Base-by-base conservation (phyloP, 1,140 invertebrate species). In the Apis laboriosa region DNA sequence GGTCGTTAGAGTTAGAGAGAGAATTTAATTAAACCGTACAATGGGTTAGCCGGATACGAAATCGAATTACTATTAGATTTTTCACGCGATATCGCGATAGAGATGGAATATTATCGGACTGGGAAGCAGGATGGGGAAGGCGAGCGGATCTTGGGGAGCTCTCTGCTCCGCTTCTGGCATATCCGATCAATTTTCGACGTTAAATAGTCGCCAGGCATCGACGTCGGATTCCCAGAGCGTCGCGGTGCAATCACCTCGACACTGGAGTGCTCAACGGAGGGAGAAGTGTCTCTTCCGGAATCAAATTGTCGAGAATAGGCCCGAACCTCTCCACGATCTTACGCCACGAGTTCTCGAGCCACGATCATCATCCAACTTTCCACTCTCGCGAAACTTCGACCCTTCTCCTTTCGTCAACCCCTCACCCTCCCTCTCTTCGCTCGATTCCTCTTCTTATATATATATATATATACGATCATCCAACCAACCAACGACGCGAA, bases 281-380 rank as follows among this genome's bases (percentile, higher is more conserved):
- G 66, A 87, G 61, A 76, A 88, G 83, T 80, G 68, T 88, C 72
- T 63, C 67, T 72, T 81, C 76, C 67, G 55, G 79, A 88, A 88
- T 88, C 86, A 83, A 88, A 88, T 88, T 88, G 80, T 85, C 80
- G 84, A 78, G 84, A 84, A 88, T 88, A 88, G 87, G 80, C 86
- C 84, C 34, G 77, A 76, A 61, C 53, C 80, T 80, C 76, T 84
- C 67, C 64, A 82, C 84, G 84, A 78, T 85, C 80, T 88, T 85
- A 76, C 80, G 63, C 74, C 75, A 43, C 34, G 34, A 88, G 84
- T 86, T 88, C 70, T 88, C 86, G 83, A 83, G 83, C 80, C 77
- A 88, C 81, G 86, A 86, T 88, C 86, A 83, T 89, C 78, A 83
- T 89, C 78, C 84, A 89, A 89, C 88, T 86, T 89, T 89, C 86